phyloP scores from a whole-genome alignment of 1,140 invertebrate genomes.

The Anadara kagoshimensis region DNA sequence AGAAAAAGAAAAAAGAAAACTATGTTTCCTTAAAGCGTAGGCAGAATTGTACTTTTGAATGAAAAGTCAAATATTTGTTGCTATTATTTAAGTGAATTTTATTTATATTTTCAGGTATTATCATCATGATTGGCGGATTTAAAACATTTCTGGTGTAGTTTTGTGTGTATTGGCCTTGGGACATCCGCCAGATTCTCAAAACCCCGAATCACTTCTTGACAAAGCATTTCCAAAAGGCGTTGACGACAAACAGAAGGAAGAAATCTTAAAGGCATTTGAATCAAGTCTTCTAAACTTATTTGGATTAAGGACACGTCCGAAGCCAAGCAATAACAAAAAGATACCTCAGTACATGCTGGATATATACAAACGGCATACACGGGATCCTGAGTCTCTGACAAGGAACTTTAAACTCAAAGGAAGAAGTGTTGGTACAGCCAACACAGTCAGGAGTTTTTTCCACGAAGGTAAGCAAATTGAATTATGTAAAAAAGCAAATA shows the following conservation, averaged over 20 bases:
- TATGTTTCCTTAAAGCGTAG: too few species aligned
- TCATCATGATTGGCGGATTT: constrained; percentile 51
- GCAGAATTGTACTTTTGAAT: too few species aligned
- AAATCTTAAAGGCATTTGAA: constrained; percentile 77
- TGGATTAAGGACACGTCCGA: constrained; percentile 81
- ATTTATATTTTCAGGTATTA: constrained; percentile 50
- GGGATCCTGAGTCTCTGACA: constrained; percentile 27
- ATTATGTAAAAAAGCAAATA: too few species aligned
- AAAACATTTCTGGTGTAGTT: constrained; percentile 44
- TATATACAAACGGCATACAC: constrained; percentile 77
- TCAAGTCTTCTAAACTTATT: constrained; percentile 83
- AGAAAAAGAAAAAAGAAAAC: too few species aligned
- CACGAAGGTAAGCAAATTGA: constrained; percentile 81
- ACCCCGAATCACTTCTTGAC: constrained; percentile 21
- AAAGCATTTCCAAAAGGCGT: constrained; percentile 36
- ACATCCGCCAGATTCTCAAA: constrained; percentile 15
- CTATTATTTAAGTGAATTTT: background rate
- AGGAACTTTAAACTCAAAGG: constrained; percentile 41
- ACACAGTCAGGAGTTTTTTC: constrained; percentile 89
- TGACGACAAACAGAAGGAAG: constrained; percentile 45
- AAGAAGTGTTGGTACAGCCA: constrained; percentile 78
- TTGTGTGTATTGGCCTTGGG: constrained; percentile 27
- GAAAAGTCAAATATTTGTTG: too few species aligned
- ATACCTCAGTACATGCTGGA: constrained; percentile 87
- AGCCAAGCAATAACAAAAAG: constrained; percentile 74